A percentile compares a stretch with the other conserved stretches of the same genome.
These are phyloP conservation scores for Onychostoma macrolepis DNA, from an alignment of 2,113 vertebrate species.

Conservation along the genomic window DNA sequence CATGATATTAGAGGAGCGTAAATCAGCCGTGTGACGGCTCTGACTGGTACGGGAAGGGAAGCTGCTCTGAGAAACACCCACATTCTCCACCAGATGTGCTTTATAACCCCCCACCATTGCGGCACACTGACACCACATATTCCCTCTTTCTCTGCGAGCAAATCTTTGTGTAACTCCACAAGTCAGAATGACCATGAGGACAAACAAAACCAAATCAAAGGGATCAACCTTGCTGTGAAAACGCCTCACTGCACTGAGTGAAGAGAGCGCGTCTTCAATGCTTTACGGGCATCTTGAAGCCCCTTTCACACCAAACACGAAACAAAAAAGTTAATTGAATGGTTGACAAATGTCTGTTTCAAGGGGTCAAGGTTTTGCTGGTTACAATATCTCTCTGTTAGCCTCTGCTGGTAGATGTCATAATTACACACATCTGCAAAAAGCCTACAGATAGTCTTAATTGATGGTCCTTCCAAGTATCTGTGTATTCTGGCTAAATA, in stretches of 20 bases:
- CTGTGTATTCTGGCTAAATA: neutral
- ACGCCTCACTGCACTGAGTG: neutral
- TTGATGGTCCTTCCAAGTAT: neutral
- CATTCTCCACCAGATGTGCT: slow-evolving; percentile 86
- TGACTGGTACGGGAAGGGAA: slow-evolving; percentile 89
- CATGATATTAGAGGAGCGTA: slow-evolving; percentile 86
- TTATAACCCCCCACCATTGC: slow-evolving; percentile 51
- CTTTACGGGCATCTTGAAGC: neutral
- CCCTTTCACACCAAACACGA: neutral
- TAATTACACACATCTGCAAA: slow-evolving; percentile 1
- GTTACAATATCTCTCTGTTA: neutral
- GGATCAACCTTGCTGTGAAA: neutral
- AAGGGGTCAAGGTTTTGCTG: neutral
- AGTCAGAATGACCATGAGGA: neutral
- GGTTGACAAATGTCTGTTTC: neutral
- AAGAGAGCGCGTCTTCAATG: neutral
- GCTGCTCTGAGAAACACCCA: slow-evolving; percentile 86
- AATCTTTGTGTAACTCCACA: neutral
- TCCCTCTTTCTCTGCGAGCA: neutral
- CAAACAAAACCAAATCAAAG: neutral
- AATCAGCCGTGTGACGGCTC: slow-evolving; percentile 89
- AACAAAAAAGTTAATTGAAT: neutral
- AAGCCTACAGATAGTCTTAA: neutral
- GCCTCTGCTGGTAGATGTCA: neutral
- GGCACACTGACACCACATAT: slow-evolving; percentile 19